Percentiles rank a stretch among this genome's conserved stretches.
Conservation (phyloP, 2,888 invertebrate genomes). For the Aradus depressus region DNA sequence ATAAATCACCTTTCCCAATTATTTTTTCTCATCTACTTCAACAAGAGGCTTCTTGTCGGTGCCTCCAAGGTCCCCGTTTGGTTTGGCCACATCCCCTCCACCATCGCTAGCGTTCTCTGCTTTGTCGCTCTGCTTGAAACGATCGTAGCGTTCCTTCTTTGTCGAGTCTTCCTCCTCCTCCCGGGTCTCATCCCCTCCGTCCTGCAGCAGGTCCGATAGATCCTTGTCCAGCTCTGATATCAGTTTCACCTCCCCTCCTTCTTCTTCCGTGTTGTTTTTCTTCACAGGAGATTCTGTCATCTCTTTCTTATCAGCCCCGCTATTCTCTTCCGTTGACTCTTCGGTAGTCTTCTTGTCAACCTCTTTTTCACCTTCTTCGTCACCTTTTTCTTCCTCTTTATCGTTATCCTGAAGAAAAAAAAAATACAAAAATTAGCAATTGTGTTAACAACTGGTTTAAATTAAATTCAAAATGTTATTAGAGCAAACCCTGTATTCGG, state of each 20-base stretch:
- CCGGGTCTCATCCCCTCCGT: constrained; percentile 27
- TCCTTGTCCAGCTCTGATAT: constrained; percentile 78
- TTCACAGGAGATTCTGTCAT: constrained; percentile 13
- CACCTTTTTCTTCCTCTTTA: constrained; percentile 28
- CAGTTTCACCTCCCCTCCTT: constrained; percentile 54
- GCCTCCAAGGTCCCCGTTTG: constrained; percentile 3
- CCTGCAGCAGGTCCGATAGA: constrained; percentile 58
- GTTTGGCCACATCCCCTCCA: constrained; percentile 29
- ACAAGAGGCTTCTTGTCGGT: constrained; percentile 7
- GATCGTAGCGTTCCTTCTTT: constrained; percentile 43
- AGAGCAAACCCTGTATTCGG: neutral
- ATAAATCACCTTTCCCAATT: too few relatives aligned
- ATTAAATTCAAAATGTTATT: neutral
- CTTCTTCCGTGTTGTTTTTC: constrained; percentile 33
- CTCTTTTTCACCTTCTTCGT: constrained; percentile 24
- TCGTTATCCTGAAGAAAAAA: constrained; percentile 12
- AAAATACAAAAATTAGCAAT: neutral
- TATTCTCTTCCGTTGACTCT: constrained; percentile 16
- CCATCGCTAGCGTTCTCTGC: constrained; percentile 32
- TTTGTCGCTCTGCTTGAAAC: constrained; percentile 55
- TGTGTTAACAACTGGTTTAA: neutral
- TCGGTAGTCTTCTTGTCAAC: constrained; percentile 32
- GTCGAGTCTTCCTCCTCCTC: constrained; percentile 32
- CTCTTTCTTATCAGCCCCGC: constrained; percentile 1
- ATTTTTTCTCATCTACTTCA: too few relatives aligned